These are phyloP conservation scores for Takifugu flavidus DNA, from an alignment of 2,113 vertebrate genomes.

Conservation along the genomic window DNA sequence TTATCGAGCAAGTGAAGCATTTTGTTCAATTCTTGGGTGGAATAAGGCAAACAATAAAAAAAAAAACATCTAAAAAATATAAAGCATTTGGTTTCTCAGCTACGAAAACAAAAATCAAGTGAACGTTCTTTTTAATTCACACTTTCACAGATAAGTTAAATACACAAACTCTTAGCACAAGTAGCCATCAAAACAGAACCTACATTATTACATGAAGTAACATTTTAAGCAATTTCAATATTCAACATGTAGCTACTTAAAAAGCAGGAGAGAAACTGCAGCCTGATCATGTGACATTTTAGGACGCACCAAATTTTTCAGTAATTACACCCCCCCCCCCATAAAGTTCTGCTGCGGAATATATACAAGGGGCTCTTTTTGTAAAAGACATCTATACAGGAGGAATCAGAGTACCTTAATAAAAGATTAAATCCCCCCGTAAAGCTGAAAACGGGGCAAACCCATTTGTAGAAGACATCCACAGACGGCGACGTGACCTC, in stretches of 20 bases:
- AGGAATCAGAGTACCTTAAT: not conserved
- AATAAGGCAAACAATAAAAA: conserved; percentile 32
- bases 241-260: conserved; percentile 4
- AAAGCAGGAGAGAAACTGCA: conserved; percentile 7
- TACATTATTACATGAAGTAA: conserved; percentile 1
- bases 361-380: not conserved
- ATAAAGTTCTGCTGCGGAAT: not conserved
- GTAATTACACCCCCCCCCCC: too few species aligned
- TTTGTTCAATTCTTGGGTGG: conserved; percentile 9
- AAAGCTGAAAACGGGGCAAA: conserved; percentile 21
- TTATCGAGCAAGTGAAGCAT: not conserved
- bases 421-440: conserved; percentile 7
- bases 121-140: conserved; percentile 14
- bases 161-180: conserved; percentile 11
- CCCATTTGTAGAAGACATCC: conserved; percentile 1
- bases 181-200: conserved; percentile 4
- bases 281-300: conserved; percentile 11
- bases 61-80: conserved; percentile 4
- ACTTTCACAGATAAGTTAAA: conserved; percentile 10
- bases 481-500: conserved; percentile 10
- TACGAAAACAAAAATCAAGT: conserved; percentile 10
- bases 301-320: too few species aligned
- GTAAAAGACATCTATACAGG: not conserved
- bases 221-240: not conserved
- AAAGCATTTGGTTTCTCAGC: not conserved